phyloP scores from a whole-genome alignment of 2,113 vertebrate genomes.

The Bothrops jararaca region DNA sequence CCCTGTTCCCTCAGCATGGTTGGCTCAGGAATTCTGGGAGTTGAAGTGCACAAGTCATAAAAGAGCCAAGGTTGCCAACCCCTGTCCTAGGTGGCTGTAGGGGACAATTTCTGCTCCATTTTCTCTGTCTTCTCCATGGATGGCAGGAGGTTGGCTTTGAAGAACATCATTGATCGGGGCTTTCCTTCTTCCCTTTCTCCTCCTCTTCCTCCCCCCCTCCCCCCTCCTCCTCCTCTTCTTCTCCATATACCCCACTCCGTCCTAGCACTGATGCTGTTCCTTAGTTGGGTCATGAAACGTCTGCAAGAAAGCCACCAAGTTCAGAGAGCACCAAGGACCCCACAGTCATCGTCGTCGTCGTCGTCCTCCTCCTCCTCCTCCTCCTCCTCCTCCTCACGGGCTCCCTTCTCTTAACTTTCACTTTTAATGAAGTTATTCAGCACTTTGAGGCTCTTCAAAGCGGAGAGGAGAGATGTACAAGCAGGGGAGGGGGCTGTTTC shows the following conservation, averaged over 20 bases:
- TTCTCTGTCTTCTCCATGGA: neutral
- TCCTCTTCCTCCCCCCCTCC: neutral
- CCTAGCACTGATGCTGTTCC: too few relatives aligned
- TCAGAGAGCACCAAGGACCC: too few relatives aligned
- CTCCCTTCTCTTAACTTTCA: neutral
- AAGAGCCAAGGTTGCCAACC: too few relatives aligned
- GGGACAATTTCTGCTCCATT: too few relatives aligned
- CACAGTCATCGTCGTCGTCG: too few relatives aligned
- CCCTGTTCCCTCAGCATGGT: too few relatives aligned
- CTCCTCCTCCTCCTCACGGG: neutral
- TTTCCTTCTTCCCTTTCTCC: neutral
- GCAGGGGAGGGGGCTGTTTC: neutral
- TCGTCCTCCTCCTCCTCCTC: neutral
- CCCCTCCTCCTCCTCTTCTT: neutral
- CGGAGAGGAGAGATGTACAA: accelerated
- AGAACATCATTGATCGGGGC: neutral
- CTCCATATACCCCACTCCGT: too few relatives aligned
- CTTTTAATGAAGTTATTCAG: constrained; percentile 9
- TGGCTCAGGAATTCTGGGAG: too few relatives aligned
- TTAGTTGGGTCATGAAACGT: too few relatives aligned
- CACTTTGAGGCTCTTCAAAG: neutral
- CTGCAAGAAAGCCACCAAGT: too few relatives aligned
- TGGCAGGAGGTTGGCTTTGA: neutral
- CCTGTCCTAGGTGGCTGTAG: neutral
- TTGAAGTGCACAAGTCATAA: too few relatives aligned